Conservation (phyloP, 2,113 vertebrate species). For the Xiphias gladius region DNA sequence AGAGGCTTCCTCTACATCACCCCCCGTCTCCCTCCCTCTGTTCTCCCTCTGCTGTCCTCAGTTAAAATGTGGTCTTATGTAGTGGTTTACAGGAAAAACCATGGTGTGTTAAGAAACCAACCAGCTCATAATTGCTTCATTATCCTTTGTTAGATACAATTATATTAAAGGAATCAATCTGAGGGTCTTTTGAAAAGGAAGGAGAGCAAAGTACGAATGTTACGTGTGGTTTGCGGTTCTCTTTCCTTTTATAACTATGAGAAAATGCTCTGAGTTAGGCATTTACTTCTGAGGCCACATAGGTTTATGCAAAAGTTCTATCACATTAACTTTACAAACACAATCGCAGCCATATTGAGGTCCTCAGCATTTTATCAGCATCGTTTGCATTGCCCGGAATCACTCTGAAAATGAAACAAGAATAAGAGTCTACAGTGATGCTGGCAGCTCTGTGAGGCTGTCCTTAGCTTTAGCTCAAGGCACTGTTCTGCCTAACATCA, state of each 20-base stretch:
- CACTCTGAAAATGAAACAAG: too few species aligned
- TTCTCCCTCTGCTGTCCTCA: conserved; percentile 32
- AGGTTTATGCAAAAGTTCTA: neutral
- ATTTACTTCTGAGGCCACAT: neutral
- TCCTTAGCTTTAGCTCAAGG: too few species aligned
- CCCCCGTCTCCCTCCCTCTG: conserved; percentile 20
- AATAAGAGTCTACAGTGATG: too few species aligned
- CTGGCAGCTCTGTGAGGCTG: too few species aligned
- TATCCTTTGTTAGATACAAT: conserved; percentile 20
- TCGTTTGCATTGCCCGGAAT: neutral
- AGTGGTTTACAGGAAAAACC: conserved; percentile 23
- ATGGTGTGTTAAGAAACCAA: conserved; percentile 24
- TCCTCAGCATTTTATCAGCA: neutral
- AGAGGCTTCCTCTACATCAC: conserved; percentile 5
- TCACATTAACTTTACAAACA: neutral
- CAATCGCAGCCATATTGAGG: neutral
- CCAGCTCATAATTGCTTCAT: conserved; percentile 42
- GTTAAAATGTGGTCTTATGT: conserved; percentile 25
- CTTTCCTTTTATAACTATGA: neutral
- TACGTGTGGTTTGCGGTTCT: neutral
- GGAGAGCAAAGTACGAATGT: conserved; percentile 5
- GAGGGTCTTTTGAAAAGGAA: conserved; percentile 5
- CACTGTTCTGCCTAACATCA: too few species aligned
- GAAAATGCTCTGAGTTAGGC: neutral
- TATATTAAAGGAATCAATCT: conserved; percentile 26